These are phyloP conservation scores for Mesoclemmys tuberculata DNA, from an alignment of 2,113 vertebrate species.

Conservation along the genomic window DNA sequence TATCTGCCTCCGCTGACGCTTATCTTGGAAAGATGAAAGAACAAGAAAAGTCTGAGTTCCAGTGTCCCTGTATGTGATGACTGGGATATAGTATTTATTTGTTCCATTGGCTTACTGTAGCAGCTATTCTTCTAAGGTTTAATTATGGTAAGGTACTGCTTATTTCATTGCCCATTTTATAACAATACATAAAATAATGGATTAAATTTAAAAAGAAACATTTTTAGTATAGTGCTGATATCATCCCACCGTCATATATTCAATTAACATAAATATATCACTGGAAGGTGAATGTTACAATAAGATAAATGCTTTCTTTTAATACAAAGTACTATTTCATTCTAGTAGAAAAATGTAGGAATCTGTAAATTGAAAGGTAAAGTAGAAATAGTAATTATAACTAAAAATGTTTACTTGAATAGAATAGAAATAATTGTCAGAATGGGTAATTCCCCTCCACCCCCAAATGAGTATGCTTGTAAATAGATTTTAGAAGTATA, in stretches of 20 bases:
- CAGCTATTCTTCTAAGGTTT: not conserved
- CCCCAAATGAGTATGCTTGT: not conserved
- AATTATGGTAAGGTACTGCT: not conserved
- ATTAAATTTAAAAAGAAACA: not conserved
- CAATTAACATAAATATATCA: not conserved
- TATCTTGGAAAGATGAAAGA: not conserved
- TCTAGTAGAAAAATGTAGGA: not conserved
- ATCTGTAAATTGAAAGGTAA: not conserved
- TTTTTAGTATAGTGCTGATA: not conserved
- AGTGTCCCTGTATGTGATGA: too few relatives aligned
- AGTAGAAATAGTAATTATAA: not conserved
- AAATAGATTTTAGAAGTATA: not conserved
- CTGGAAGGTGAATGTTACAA: not conserved
- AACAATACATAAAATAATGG: not conserved
- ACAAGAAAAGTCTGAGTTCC: not conserved
- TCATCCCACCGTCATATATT: not conserved
- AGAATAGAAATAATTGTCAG: not conserved
- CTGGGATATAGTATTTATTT: not conserved
- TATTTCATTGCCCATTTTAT: not conserved
- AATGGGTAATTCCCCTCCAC: not conserved
- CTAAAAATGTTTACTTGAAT: not conserved
- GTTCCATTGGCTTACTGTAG: not conserved
- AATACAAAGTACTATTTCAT: not conserved
- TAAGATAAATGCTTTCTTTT: not conserved
- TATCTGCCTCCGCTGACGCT: not conserved